These are phyloP conservation scores for Aspidapion aeneum DNA, from an alignment of 2,888 invertebrate species.

Conservation along the genomic window DNA sequence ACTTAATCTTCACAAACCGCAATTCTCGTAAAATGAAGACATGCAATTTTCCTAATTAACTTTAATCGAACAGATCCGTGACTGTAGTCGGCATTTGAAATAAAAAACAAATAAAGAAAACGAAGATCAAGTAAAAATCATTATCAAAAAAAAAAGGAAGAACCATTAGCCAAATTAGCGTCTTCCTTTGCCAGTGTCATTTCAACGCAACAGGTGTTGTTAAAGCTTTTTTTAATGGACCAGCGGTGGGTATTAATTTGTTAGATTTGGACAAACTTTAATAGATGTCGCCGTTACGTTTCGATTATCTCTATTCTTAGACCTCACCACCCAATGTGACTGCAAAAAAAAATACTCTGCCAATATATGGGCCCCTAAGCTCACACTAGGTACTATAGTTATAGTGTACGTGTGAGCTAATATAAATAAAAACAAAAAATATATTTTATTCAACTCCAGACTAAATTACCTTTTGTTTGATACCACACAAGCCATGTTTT, in stretches of 20 bases:
- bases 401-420: too few relatives aligned
- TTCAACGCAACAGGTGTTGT: slow-evolving; percentile 45
- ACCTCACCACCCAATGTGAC: too few relatives aligned
- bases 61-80: slow-evolving; percentile 48
- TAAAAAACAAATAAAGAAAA: slow-evolving; percentile 24
- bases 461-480: too few relatives aligned
- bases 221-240: slow-evolving; percentile 14
- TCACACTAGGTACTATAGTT: too few relatives aligned
- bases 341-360: too few relatives aligned
- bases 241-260: slow-evolving; percentile 4
- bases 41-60: slow-evolving; percentile 49
- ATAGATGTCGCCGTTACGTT: too few relatives aligned
- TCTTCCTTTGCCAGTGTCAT: slow-evolving; percentile 46
- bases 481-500: too few relatives aligned
- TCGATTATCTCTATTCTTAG: too few relatives aligned
- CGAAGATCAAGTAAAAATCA: slow-evolving; percentile 2
- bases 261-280: too few relatives aligned
- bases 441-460: too few relatives aligned
- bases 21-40: slow-evolving; percentile 46
- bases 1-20: slow-evolving; percentile 41
- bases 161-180: slow-evolving; percentile 42
- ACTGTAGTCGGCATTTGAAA: slow-evolving; percentile 42
- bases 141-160: neutral
- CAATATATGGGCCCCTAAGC: too few relatives aligned
- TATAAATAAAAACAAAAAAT: too few relatives aligned